Evolutionary conservation across 2,797 vertebrate species (phyloP), one percentile per base, ranked within the genome.

Genomic region (Yasuhikotakia modesta): DNA sequence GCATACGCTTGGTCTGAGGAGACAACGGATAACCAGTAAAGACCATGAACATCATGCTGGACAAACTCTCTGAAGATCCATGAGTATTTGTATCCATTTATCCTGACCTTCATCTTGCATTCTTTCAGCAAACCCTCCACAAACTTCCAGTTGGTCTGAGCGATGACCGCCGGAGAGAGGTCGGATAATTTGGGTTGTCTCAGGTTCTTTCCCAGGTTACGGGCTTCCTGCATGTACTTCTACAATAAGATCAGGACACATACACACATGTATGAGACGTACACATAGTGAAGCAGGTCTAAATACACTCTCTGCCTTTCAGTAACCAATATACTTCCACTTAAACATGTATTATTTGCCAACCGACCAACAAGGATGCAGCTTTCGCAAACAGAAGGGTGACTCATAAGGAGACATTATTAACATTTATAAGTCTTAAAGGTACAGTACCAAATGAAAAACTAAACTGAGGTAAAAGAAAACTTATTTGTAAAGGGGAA

Each of bases 51-150:
- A 17, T 24, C 19, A 48, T 19, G 53, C 35, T 19, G 35, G 50
- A 63, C 52, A 14, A 22, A 7, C 5, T 30, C 21, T 45, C n/a
- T 21, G 24, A 64, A 65, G 60, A 76, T 60, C 13, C 45, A 35
- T 17, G 19, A 68, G 12, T 53, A 19, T 45, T 0, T 35, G 48
- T 35, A 17, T 39, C 3, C 32, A 24, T 16, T 63, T 12, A 76
- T 79, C 0, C 87, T 53, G 87, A 98, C 98, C 96, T 99, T 99
- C 88, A 98, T 93, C 74, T 97, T 95, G 87, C 97, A 99, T 92
- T 99, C 97, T 73, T 95, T 96, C 82, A 99, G 89, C 78, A 99
- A 87, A 52, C 96, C 96, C 85, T 98, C 95, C 5, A 97, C 98
- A 80, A 99, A 99, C 85, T 97, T 98, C 22, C 93, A 91, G 89